Base-by-base conservation (phyloP, 2,113 vertebrate species). In the Nymphicus hollandicus region DNA sequence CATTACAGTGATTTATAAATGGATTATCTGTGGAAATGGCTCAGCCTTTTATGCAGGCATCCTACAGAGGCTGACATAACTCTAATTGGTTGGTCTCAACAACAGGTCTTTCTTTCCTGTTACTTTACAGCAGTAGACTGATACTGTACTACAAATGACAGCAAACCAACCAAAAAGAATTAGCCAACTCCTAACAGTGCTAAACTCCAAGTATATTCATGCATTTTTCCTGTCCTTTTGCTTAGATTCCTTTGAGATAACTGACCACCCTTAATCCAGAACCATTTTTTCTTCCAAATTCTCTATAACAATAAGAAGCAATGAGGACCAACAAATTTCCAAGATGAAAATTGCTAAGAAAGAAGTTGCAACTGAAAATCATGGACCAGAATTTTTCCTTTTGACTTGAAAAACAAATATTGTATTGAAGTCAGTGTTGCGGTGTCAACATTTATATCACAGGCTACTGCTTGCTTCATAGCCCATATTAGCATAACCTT, bases 1-100 rank as follows among this genome's bases (percentile, higher is more conserved):
- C 90, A 96, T 92, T 89, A 61, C 66, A 50, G 73, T 91, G 88
- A 96, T 97, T 97, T 96, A 93, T 95, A 95, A 92, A 95, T 44
- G 89, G 88, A 94, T 97, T 95, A 95, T 96, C 95, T 92, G 64
- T 88, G 89, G 74, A 97, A 97, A 95, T 53, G 84, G 74, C 71
- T 97, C 91, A 94, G 76, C 52, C 95, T 97, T 93, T 94, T 78
- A 89, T 95, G 93, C 73, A 90, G 64, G 69, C 33, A 37, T 61
- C 77, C 53, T 35, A 3, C 47, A 89, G 81, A 83, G 82, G 61
- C 86, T 91, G 69, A 50, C 53, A 77, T 77, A 82, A 58, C 65
- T 88, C 69, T 41, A 44, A 49, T 24, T 83, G 87, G 69, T 84
- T 95, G 82, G 43, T 93, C 91, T 93, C 88, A 71, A 33, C 55